These are phyloP conservation scores for Sphenopsis melanotis DNA, from an alignment of 2,797 vertebrate species.

Conservation along the genomic window DNA sequence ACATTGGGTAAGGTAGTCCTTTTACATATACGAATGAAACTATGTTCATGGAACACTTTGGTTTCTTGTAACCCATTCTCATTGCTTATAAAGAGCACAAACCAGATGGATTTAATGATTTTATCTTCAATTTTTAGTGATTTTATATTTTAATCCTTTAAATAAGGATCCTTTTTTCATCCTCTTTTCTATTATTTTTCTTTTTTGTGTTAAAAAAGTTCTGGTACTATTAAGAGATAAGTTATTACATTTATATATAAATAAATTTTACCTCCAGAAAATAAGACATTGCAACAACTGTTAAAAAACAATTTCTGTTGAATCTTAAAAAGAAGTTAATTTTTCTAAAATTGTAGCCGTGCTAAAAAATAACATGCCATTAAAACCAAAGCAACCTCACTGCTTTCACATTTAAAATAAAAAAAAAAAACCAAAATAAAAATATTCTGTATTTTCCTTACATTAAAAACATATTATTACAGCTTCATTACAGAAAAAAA, in stretches of 20 bases:
- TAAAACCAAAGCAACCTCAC: not conserved
- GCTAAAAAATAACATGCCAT: not conserved
- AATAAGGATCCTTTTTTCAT: not conserved
- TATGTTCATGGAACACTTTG: not conserved
- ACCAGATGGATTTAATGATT: not conserved
- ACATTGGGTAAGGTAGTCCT: accelerated
- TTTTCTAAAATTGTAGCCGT: not conserved
- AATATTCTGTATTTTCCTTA: not conserved
- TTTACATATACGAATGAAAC: not conserved
- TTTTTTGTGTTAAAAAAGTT: not conserved
- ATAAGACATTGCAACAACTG: not conserved
- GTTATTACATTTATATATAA: not conserved
- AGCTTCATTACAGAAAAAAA: not conserved
- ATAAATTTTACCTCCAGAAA: not conserved
- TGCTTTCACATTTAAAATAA: not conserved
- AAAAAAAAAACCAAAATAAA: not conserved
- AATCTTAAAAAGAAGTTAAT: not conserved
- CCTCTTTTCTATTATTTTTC: not conserved
- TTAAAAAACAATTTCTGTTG: not conserved
- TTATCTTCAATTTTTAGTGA: not conserved
- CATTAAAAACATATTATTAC: not conserved
- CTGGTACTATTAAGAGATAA: not conserved
- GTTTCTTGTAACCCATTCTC: not conserved
- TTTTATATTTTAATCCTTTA: too few relatives aligned
- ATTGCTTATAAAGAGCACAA: not conserved